Percentiles rank a stretch among this genome's conserved stretches.
Evolutionary conservation across 1,140 invertebrate species (phyloP).

Genomic region (Carcinoscorpius rotundicauda): DNA sequence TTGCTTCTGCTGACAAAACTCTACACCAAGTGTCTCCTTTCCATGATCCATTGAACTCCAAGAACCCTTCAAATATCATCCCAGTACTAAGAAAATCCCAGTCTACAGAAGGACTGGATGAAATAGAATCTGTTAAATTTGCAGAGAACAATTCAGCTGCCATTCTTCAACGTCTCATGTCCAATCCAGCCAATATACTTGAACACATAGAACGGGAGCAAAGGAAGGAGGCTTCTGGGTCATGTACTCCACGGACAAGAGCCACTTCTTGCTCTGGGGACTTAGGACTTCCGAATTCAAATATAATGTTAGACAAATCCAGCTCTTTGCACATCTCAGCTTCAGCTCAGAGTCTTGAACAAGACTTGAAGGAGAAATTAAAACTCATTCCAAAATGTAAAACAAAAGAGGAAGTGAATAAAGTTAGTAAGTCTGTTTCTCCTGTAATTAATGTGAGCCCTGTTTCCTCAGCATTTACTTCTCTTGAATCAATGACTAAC

Average conservation of each 20-base stretch:
- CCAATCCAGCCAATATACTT: slow-evolving; percentile 61
- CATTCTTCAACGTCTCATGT: slow-evolving; percentile 57
- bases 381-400: not conserved
- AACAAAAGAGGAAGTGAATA: too few relatives aligned
- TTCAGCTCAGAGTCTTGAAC: slow-evolving; percentile 11
- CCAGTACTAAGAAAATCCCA: slow-evolving; percentile 6
- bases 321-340: not conserved
- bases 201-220: slow-evolving; percentile 82
- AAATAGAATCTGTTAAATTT: slow-evolving; percentile 35
- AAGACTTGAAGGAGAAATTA: slow-evolving; percentile 17
- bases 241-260: not conserved
- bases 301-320: not conserved
- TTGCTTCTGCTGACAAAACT: slow-evolving; percentile 9
- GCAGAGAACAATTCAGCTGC: slow-evolving; percentile 39
- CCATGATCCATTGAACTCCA: not conserved
- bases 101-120: slow-evolving; percentile 11
- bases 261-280: not conserved
- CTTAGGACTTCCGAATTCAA: not conserved
- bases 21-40: slow-evolving; percentile 12
- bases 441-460: too few relatives aligned
- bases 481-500: too few relatives aligned
- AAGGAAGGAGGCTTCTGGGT: slow-evolving; percentile 2
- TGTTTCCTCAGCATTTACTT: too few relatives aligned
- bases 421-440: too few relatives aligned
- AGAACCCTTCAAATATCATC: not conserved